These are phyloP conservation scores for Nomada fucata DNA, from an alignment of 2,888 invertebrate species.

Conservation along the genomic window DNA sequence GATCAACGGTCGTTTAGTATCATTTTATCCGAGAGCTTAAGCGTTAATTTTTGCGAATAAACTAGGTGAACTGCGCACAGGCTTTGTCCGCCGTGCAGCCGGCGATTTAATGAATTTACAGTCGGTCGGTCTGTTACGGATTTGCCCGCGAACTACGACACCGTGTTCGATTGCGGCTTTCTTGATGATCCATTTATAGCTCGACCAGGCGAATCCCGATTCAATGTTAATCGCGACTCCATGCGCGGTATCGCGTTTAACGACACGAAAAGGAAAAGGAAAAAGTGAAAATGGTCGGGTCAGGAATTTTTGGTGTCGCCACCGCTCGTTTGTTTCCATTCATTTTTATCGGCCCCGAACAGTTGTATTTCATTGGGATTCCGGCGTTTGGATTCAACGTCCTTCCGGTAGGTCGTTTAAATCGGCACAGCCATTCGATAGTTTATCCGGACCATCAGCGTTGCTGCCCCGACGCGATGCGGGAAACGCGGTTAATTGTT, in stretches of 20 bases:
- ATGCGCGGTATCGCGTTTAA: neutral
- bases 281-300: neutral
- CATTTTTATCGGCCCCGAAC: neutral
- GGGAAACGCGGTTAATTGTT: slow-evolving; percentile 60
- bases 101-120: slow-evolving; percentile 77
- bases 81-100: slow-evolving; percentile 26
- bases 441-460: neutral
- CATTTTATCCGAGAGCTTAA: slow-evolving; percentile 78
- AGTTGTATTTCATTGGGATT: neutral
- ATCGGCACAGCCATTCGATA: neutral
- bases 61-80: slow-evolving; percentile 68
- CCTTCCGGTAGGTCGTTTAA: neutral
- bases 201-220: slow-evolving; percentile 24
- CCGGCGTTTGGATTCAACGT: slow-evolving; percentile 4
- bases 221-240: slow-evolving; percentile 41
- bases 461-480: neutral
- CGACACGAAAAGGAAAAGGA: no score
- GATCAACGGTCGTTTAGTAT: slow-evolving; percentile 80
- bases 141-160: slow-evolving; percentile 63
- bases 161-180: slow-evolving; percentile 56
- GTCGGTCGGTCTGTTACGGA: slow-evolving; percentile 66
- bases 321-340: neutral
- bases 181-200: slow-evolving; percentile 51
- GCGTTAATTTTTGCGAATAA: slow-evolving; percentile 80
- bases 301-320: neutral